Base-by-base conservation (phyloP, 2,113 vertebrate species). In the Barbus barbus region DNA sequence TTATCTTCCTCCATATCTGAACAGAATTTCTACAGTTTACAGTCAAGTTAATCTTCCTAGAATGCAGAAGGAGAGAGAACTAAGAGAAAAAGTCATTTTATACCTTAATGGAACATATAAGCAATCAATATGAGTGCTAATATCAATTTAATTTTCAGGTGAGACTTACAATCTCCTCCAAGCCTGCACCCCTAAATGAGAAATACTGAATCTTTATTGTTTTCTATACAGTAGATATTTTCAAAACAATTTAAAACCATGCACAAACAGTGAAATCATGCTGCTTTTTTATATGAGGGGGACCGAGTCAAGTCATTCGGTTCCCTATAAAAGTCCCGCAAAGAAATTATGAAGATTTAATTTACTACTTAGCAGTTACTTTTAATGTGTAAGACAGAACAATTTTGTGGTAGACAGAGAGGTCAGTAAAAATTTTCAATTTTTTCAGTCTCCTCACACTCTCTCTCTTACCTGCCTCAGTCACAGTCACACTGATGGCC, bases 1-100 rank as follows among this genome's bases (percentile, higher is more conserved):
- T 38, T 61, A 41, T 65, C 76, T 61, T 78, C 13, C n/a, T 78
- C 13, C 60, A 63, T 36, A 77, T 80, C 78, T 48, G 60, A 67
- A 31, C 26, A 22, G 16, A 33, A 2, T 48, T 65, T 31, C 24
- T 65, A 31, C 24, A 63, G 9, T 80, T 80, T 80, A 48, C 38
- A 12, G 24, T 46, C 24, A 65, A 48, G 60, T 22, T 31, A 41
- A 79, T 63, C n/a, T 51, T 20, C 24, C 24, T 58, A 80, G 38
- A 80, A 80, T 28, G 26, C 24, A 31, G 18, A 61, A 28, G 28
- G 14, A 65, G 38, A 48, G 3, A 56, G 16, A 53, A 33, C 11
- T 22, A 53, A 33, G 31, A 36, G 26, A 67, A 65, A 80, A 61
- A 44, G 41, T 48, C 0, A 20, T 48, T 65, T 46, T 63, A 24